Evolutionary conservation across 1,140 invertebrate species (phyloP).

Genomic region (Drosophila cardini): DNA sequence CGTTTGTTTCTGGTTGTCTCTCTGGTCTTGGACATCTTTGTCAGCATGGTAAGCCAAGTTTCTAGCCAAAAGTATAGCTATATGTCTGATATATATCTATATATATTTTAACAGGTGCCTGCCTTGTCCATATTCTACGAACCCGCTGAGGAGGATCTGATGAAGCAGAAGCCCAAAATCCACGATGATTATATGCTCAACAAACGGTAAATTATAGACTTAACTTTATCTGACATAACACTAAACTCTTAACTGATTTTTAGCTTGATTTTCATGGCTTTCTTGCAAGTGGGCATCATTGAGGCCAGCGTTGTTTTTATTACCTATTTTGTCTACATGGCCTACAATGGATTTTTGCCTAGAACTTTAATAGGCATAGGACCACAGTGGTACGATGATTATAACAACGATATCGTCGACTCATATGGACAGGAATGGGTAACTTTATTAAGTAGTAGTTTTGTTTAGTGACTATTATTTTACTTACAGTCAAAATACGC

Average conservation of each 20-base stretch:
- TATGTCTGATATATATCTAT: not conserved
- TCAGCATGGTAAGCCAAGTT: constrained; percentile 49
- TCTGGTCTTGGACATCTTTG: constrained; percentile 25
- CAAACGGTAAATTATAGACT: constrained; percentile 37
- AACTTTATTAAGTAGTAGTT: not conserved
- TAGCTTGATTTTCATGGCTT: constrained; percentile 51
- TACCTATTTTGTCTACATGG: constrained; percentile 53
- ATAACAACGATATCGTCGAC: constrained; percentile 44
- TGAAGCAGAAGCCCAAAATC: constrained; percentile 53
- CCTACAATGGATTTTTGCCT: constrained; percentile 50
- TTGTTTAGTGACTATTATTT: not conserved
- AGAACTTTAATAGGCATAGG: constrained; percentile 19
- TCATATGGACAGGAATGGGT: constrained; percentile 70
- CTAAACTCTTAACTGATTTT: too few species aligned
- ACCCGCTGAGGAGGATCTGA: constrained; percentile 37
- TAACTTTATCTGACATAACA: too few species aligned
- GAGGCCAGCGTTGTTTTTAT: constrained; percentile 49
- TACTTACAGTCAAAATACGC: constrained; percentile 23
- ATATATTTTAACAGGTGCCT: constrained; percentile 36
- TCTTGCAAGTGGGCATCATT: constrained; percentile 50
- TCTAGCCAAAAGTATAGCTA: not conserved
- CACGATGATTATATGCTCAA: constrained; percentile 54
- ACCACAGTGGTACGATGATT: constrained; percentile 27
- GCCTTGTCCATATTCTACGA: constrained; percentile 43
- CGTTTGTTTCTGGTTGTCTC: constrained; percentile 20